Percentiles rank a stretch among this genome's conserved stretches.
Conservation (phyloP, 2,113 vertebrate genomes). For the Piprites chloris region DNA sequence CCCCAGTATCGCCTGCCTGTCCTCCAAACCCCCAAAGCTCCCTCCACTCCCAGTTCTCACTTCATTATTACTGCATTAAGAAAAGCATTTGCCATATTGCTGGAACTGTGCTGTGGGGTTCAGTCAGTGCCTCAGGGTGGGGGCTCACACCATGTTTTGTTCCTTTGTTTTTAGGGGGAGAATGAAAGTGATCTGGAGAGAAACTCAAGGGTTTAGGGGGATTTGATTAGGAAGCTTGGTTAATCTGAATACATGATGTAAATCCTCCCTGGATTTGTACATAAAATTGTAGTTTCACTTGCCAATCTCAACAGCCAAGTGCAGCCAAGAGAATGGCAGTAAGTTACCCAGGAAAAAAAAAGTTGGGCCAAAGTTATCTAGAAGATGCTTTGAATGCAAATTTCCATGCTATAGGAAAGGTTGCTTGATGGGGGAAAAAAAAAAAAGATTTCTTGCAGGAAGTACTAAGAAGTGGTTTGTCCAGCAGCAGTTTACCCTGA, state of each 20-base stretch:
- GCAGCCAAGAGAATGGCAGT: not conserved
- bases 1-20: not conserved
- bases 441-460: not conserved
- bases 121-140: not conserved
- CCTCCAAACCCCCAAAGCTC: not conserved
- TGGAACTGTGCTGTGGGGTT: not conserved
- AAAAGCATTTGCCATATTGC: not conserved
- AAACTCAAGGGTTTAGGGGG: not conserved
- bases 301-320: not conserved
- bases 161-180: not conserved
- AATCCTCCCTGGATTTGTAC: not conserved
- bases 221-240: not conserved
- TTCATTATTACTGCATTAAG: not conserved
- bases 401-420: not conserved
- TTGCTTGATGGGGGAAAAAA: not conserved
- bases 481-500: not conserved
- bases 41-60: not conserved
- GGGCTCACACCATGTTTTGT: not conserved
- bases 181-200: not conserved
- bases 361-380: not conserved
- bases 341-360: not conserved
- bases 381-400: not conserved
- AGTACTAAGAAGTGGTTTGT: not conserved
- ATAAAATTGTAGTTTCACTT: not conserved
- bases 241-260: not conserved